These are phyloP conservation scores for Villa cingulata DNA, from an alignment of 2,888 invertebrate genomes.

Conservation along the genomic window DNA sequence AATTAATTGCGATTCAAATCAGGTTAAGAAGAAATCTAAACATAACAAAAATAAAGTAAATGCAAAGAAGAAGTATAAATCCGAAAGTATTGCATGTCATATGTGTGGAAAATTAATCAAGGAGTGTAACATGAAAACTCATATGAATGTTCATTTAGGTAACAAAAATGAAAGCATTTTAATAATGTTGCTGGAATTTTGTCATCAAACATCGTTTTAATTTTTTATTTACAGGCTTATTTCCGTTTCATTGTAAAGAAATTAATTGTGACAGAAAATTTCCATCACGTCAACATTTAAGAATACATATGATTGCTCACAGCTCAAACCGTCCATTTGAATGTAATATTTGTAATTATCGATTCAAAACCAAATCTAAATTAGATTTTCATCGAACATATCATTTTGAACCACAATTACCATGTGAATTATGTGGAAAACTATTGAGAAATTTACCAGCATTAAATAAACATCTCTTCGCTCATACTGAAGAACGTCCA, in stretches of 20 bases:
- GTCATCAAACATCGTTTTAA: not conserved
- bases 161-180: not conserved
- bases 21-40: too few relatives aligned
- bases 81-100: too few relatives aligned
- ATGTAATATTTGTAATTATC: not conserved
- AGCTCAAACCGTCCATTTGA: not conserved
- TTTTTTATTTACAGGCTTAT: not conserved
- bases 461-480: not conserved
- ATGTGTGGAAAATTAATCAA: not conserved
- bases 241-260: not conserved
- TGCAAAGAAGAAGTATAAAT: too few relatives aligned
- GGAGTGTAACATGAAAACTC: not conserved
- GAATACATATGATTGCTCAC: not conserved
- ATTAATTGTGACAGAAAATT: not conserved
- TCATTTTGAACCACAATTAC: conserved; percentile 3
- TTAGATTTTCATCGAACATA: not conserved
- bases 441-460: not conserved
- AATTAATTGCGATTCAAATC: too few relatives aligned
- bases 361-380: not conserved
- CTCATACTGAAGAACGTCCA: not conserved
- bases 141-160: not conserved
- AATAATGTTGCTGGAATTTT: not conserved
- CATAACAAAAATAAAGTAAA: too few relatives aligned
- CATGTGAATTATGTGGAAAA: conserved; percentile 1
- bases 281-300: not conserved